Base-by-base conservation (phyloP, 1,140 invertebrate species). In the Drosophila pandora region DNA sequence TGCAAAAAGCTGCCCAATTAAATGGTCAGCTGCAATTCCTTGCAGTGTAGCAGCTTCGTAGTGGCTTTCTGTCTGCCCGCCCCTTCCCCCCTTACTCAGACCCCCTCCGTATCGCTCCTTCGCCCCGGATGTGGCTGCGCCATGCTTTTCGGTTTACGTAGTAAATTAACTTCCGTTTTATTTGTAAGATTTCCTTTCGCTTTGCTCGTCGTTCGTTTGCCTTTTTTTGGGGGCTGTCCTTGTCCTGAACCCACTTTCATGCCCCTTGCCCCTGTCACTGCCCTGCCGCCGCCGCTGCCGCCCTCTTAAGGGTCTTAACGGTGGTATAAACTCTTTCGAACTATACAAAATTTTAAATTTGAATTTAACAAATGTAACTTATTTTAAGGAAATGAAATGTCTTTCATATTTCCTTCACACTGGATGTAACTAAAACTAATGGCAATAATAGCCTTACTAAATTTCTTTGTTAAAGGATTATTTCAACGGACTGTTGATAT, bases 111-210 rank as follows among this genome's bases (percentile, higher is more conserved):
- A 45, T 37, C 50, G 8, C 37, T 48, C 69, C 43, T 25, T 37
- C 21, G 45, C 48, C 55, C 63, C 87, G 87, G 79, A 87, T 90
- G 87, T 90, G 82, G 89, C 71, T 90, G 83, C 84, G 83, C 83
- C 83, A 83, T 88, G 77, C 79, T 84, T 79, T 88, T 83, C 83
- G 88, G 88, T 87, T 90, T 90, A 90, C 83, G 88, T 88, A 90
- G 87, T 90, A 90, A 90, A 90, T 90, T 90, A 90, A 90, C 88
- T 90, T 90, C 88, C 88, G 88, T 90, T 90, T 90, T 90, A 87
- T 90, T 90, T 90, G 82, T 83, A 90, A 88, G 83, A 88, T 88
- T 88, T 88, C 84, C 84, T 83, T 88, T 88, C 68, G 79, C 68
- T 88, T 62, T 77, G 75, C 83, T 87, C 82, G 74, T 71, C 68